These are phyloP conservation scores for Geophilus truncorum DNA, from an alignment of 2,888 invertebrate species.

Conservation along the genomic window DNA sequence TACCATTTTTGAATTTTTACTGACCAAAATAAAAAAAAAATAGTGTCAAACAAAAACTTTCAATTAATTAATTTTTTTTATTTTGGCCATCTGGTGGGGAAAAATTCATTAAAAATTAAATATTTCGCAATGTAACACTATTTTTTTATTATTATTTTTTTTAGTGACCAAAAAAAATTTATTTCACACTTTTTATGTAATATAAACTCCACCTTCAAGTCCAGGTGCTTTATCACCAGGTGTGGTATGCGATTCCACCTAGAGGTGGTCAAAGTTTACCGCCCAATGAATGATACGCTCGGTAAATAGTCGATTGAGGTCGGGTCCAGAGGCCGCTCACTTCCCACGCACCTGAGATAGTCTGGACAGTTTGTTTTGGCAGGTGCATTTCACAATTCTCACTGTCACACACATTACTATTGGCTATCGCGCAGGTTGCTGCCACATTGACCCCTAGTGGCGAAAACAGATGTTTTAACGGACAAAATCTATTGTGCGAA, in stretches of 20 bases:
- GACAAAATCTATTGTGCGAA: conserved; percentile 13
- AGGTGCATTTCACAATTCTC: background rate
- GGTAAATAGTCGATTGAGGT: conserved; percentile 27
- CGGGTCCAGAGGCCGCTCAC: conserved; percentile 20
- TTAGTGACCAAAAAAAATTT: too few relatives aligned
- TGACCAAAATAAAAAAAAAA: too few relatives aligned
- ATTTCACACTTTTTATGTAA: too few relatives aligned
- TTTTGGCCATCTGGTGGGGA: too few relatives aligned
- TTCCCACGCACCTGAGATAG: conserved; percentile 16
- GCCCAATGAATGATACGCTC: conserved; percentile 27
- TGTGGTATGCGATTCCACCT: conserved; percentile 25
- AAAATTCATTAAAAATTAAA: too few relatives aligned
- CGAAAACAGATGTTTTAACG: conserved; percentile 24
- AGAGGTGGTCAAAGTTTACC: conserved; percentile 25
- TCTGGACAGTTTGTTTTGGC: conserved; percentile 21
- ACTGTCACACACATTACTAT: background rate
- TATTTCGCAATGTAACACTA: too few relatives aligned
- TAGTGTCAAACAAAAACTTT: too few relatives aligned
- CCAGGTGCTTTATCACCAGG: conserved; percentile 27
- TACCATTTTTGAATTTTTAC: too few relatives aligned
- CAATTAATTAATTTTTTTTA: too few relatives aligned
- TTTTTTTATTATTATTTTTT: too few relatives aligned
- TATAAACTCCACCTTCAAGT: background rate
- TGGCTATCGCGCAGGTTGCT: background rate
- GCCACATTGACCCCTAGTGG: background rate